Percentiles rank a stretch among this genome's conserved stretches.
Conservation (phyloP, 1,140 invertebrate species). For the Polypedilum vanderplanki region DNA sequence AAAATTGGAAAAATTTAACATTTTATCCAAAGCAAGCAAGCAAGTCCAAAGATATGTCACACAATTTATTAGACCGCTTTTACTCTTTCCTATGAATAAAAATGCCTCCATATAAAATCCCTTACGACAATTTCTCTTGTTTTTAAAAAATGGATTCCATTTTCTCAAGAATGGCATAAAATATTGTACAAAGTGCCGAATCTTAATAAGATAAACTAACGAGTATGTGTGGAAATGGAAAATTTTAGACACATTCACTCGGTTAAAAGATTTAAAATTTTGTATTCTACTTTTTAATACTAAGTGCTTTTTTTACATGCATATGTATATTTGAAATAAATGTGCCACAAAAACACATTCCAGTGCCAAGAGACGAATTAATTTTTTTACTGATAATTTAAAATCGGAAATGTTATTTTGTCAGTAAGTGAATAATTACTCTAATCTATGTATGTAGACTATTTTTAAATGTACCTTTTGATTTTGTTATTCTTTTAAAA, state of each 20-base stretch:
- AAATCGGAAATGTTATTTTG: no score
- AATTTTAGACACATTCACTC: background rate
- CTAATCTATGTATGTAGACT: no score
- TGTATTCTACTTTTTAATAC: background rate
- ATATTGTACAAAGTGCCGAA: background rate
- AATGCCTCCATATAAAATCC: background rate
- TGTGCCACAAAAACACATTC: background rate
- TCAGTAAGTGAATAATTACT: no score
- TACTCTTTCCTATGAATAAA: background rate
- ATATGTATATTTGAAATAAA: background rate
- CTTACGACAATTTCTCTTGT: background rate
- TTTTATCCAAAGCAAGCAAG: background rate
- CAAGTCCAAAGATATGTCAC: conserved; percentile 11
- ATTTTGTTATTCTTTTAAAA: no score
- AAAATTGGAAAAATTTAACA: background rate
- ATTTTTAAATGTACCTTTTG: no score
- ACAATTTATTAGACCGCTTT: conserved; percentile 18
- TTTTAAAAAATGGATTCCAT: conserved; percentile 19
- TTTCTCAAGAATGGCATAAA: background rate
- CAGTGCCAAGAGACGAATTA: background rate
- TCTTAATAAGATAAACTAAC: conserved; percentile 3
- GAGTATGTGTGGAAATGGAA: background rate
- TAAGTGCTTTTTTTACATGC: conserved; percentile 8
- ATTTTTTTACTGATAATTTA: background rate
- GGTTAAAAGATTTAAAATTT: background rate